Conservation (phyloP, 1,140 invertebrate genomes). For the Paralvinella palmiformis region DNA sequence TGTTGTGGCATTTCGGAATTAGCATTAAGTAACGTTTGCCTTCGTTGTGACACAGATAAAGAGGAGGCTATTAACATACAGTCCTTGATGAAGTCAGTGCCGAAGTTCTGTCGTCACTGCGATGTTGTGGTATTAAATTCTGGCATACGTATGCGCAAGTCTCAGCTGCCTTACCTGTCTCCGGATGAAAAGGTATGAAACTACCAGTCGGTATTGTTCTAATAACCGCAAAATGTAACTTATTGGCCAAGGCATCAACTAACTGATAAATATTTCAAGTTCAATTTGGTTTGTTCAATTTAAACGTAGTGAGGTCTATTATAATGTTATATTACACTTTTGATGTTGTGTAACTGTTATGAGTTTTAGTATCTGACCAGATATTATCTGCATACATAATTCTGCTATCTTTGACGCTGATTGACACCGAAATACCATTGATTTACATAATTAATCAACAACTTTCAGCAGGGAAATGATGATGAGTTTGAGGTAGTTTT, state of each 20-base stretch:
- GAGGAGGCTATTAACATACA: constrained; percentile 66
- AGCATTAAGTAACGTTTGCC: no score
- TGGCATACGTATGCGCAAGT: constrained; percentile 69
- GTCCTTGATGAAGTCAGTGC: constrained; percentile 74
- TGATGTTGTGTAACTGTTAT: not conserved
- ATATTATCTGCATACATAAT: not conserved
- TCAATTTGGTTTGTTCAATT: no score
- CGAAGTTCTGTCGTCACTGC: constrained; percentile 86
- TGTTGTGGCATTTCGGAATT: no score
- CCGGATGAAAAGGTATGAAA: constrained; percentile 48
- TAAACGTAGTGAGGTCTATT: not conserved
- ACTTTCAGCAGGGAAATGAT: constrained; percentile 15
- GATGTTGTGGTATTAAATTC: constrained; percentile 77
- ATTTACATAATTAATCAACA: constrained; percentile 10
- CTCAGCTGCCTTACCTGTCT: constrained; percentile 61
- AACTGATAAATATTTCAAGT: no score
- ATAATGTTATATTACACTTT: not conserved
- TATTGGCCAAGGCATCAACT: no score
- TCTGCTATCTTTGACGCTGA: not conserved
- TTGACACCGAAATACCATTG: not conserved
- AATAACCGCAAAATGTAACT: no score
- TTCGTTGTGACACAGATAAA: constrained; percentile 49
- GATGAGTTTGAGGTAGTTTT: constrained; percentile 57
- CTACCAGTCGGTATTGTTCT: constrained; percentile 24
- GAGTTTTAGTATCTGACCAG: not conserved